Percentiles rank a stretch among this genome's conserved stretches.
These are phyloP conservation scores for Lepidurus packardi DNA, from an alignment of 1,140 invertebrate species.

Conservation along the genomic window DNA sequence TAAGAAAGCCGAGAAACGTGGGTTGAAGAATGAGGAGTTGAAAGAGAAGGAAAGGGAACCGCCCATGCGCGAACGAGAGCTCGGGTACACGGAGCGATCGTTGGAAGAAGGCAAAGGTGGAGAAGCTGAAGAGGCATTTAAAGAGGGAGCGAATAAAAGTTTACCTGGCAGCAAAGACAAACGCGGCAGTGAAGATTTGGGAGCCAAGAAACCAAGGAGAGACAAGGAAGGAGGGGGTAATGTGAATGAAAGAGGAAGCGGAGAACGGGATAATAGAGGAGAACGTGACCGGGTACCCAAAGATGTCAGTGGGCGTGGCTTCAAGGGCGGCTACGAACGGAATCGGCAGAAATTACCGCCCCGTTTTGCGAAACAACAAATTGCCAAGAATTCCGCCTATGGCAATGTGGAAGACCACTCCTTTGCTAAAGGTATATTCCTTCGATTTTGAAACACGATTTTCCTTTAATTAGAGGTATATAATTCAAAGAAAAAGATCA, in stretches of 20 bases:
- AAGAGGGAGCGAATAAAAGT: conserved; percentile 10
- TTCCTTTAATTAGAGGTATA: conserved; percentile 14
- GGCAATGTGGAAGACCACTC: conserved; percentile 34
- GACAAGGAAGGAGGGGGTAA: conserved; percentile 53
- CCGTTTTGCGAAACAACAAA: conserved; percentile 68
- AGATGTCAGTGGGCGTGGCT: conserved; percentile 12
- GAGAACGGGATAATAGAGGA: conserved; percentile 23
- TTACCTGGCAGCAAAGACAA: conserved; percentile 42
- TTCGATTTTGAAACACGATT: neutral
- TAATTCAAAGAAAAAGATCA: too few species aligned
- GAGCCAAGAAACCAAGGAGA: conserved; percentile 42
- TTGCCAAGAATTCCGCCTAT: conserved; percentile 32
- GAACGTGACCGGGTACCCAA: conserved; percentile 5
- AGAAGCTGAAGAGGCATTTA: conserved; percentile 33
- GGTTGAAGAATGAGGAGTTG: conserved; percentile 30
- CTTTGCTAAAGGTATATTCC: conserved; percentile 45
- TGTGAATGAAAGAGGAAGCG: conserved; percentile 12
- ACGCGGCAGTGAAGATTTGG: conserved; percentile 42
- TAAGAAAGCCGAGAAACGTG: conserved; percentile 29
- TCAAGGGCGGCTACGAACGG: conserved; percentile 50
- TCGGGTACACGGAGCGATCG: conserved; percentile 33
- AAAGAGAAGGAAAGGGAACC: conserved; percentile 38
- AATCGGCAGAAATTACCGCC: conserved; percentile 58
- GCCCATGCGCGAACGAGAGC: conserved; percentile 35
- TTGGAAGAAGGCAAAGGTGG: conserved; percentile 24